These are phyloP conservation scores for Sitta carolinensis DNA, from an alignment of 2,797 vertebrate species.

Conservation along the genomic window DNA sequence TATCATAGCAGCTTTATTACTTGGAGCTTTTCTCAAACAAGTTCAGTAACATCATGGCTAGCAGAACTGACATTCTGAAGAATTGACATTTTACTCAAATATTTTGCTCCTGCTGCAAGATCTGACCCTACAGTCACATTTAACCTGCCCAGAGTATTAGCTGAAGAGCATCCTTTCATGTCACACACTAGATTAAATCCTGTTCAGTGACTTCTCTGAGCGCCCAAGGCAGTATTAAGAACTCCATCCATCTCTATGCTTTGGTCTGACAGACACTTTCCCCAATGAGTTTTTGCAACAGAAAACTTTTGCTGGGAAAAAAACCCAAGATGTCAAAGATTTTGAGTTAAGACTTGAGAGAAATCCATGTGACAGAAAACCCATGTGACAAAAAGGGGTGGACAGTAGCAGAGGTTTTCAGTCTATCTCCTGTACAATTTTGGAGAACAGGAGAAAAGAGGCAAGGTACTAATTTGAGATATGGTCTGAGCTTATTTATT, in stretches of 20 bases:
- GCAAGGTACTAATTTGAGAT: neutral
- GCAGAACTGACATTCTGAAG: neutral
- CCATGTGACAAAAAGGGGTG: neutral
- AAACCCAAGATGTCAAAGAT: neutral
- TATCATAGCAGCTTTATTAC: neutral
- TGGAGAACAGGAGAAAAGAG: neutral
- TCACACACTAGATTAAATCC: conserved; percentile 26
- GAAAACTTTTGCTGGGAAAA: neutral
- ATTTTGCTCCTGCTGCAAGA: neutral
- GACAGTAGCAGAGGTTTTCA: neutral
- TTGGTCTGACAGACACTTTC: conserved; percentile 3
- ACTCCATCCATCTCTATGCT: neutral
- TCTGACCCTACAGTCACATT: neutral
- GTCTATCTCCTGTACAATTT: neutral
- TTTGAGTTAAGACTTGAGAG: neutral
- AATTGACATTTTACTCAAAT: neutral
- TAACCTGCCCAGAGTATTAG: neutral
- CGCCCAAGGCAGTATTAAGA: neutral
- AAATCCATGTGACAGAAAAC: neutral
- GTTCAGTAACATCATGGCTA: neutral
- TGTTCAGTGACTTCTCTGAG: neutral
- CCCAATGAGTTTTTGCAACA: conserved; percentile 16
- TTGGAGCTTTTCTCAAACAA: neutral
- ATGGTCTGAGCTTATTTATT: neutral
- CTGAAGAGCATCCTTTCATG: conserved; percentile 14